A percentile compares a stretch with the other conserved stretches of the same genome.
phyloP scores from a whole-genome alignment of 2,797 vertebrate genomes.

The Lepilemur ruficaudatus region DNA sequence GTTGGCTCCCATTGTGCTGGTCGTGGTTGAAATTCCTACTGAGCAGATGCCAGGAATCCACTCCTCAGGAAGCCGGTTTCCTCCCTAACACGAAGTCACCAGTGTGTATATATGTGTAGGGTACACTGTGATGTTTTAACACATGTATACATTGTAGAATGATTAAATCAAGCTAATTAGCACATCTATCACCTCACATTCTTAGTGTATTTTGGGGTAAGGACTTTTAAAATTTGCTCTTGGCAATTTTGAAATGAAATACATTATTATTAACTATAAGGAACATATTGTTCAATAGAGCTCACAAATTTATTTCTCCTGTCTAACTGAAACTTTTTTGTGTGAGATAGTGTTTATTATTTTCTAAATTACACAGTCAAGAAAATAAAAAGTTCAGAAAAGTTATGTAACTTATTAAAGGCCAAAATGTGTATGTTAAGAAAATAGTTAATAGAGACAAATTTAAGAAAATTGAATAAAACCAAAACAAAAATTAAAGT shows the following conservation, averaged over 20 bases:
- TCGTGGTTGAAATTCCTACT: neutral
- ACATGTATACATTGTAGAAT: neutral
- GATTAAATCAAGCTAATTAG: neutral
- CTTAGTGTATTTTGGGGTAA: neutral
- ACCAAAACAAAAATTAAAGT: neutral
- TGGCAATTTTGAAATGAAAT: neutral
- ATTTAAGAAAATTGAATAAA: neutral
- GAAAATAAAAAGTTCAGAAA: constrained; percentile 34
- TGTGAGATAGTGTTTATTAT: constrained; percentile 17
- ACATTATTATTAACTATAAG: neutral
- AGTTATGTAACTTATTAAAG: neutral
- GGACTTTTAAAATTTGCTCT: neutral
- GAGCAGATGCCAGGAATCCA: neutral
- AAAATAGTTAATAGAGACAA: neutral
- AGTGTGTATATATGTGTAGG: neutral
- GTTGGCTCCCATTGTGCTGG: neutral
- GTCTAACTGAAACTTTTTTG: neutral
- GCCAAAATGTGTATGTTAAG: neutral
- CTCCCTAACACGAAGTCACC: neutral
- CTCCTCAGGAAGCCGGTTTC: neutral
- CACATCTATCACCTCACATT: neutral
- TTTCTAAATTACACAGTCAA: constrained; percentile 47
- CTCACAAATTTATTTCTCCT: neutral
- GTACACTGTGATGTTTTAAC: neutral
- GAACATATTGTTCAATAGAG: neutral